Evolutionary conservation across 2,113 vertebrate genomes (phyloP).

Genomic region (Edolisoma coerulescens): DNA sequence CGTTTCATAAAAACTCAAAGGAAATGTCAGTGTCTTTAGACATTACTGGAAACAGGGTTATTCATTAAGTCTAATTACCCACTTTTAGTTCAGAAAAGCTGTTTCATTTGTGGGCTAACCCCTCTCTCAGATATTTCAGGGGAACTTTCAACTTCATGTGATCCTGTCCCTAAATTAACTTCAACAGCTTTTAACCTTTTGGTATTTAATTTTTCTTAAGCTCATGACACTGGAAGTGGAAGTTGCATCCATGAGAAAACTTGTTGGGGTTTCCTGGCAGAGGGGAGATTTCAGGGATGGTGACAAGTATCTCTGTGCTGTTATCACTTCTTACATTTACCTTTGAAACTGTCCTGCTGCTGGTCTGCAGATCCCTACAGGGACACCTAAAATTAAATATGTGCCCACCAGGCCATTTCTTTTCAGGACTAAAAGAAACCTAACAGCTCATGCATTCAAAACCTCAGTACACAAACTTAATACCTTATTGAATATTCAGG

Average conservation of each 20-base stretch:
- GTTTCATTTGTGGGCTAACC: neutral
- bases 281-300: neutral
- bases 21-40: neutral
- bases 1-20: neutral
- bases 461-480: neutral
- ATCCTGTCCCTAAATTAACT: neutral
- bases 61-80: neutral
- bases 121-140: neutral
- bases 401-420: neutral
- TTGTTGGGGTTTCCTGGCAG: neutral
- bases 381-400: neutral
- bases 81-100: neutral
- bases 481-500: neutral
- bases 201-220: neutral
- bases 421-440: neutral
- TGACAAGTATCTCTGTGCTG: neutral
- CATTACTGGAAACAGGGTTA: neutral
- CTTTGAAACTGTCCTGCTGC: neutral
- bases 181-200: neutral
- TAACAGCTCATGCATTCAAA: neutral
- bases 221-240: neutral
- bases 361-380: neutral
- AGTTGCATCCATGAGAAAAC: neutral
- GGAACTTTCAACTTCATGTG: neutral
- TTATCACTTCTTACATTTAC: neutral